Evolutionary conservation across 2,113 vertebrate genomes (phyloP).

Genomic region (Marmota flaviventris): DNA sequence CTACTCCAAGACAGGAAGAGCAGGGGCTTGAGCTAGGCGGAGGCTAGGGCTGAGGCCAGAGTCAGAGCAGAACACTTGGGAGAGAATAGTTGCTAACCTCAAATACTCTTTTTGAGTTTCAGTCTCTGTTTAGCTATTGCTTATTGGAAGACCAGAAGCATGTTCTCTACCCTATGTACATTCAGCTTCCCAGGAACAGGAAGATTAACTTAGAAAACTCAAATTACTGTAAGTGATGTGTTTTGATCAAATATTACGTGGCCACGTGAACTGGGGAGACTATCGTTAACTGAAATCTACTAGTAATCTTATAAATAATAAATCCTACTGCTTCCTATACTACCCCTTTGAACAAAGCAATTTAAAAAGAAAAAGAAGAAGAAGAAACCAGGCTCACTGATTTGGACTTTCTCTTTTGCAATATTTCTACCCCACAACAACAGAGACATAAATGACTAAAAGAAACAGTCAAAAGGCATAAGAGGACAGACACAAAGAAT

Average conservation of each 20-base stretch:
- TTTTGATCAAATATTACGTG: slow-evolving; percentile 56
- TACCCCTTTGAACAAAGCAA: slow-evolving; percentile 16
- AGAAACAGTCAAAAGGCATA: background rate
- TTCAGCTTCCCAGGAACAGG: slow-evolving; percentile 26
- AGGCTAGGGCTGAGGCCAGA: too few species aligned
- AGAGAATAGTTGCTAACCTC: slow-evolving; percentile 38
- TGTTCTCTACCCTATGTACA: slow-evolving; percentile 45
- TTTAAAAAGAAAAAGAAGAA: background rate
- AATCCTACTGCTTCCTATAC: slow-evolving; percentile 25
- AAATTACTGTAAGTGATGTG: slow-evolving; percentile 69
- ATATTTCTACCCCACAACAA: background rate
- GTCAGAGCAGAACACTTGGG: background rate
- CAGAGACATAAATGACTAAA: background rate
- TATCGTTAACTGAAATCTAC: slow-evolving; percentile 61
- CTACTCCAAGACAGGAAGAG: background rate
- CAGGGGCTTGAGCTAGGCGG: background rate
- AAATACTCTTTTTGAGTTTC: slow-evolving; percentile 63
- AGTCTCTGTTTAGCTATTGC: slow-evolving; percentile 69
- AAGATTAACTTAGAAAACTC: slow-evolving; percentile 61
- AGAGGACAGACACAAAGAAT: background rate
- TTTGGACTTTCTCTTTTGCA: background rate
- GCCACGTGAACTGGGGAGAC: background rate
- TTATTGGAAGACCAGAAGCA: slow-evolving; percentile 50
- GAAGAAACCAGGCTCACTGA: background rate
- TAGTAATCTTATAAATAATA: slow-evolving; percentile 48